phyloP scores from a whole-genome alignment of 2,113 vertebrate species.

The Eudyptes chrysolophus region DNA sequence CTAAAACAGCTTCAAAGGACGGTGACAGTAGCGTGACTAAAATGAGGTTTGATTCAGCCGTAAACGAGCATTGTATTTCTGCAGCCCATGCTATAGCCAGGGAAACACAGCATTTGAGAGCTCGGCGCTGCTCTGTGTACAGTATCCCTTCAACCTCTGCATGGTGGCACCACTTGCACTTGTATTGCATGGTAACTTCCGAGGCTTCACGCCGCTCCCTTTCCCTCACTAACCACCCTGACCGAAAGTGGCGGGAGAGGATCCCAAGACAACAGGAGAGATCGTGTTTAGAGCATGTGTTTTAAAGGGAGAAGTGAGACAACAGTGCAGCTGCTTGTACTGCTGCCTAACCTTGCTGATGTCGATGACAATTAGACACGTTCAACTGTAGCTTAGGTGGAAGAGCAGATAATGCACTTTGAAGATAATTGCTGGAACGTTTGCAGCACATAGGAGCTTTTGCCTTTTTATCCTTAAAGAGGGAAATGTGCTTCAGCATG shows the following conservation, averaged over 20 bases:
- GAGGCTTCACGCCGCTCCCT: accelerated
- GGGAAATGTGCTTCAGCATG: neutral
- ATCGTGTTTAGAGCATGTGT: accelerated
- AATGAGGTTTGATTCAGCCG: neutral
- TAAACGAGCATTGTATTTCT: neutral
- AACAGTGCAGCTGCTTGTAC: neutral
- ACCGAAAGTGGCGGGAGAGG: neutral
- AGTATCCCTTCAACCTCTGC: neutral
- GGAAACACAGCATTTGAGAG: neutral
- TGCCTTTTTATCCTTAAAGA: neutral
- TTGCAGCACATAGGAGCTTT: neutral
- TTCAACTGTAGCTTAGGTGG: neutral
- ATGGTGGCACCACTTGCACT: neutral
- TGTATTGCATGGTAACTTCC: neutral
- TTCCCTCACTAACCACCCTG: neutral
- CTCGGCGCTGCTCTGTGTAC: accelerated
- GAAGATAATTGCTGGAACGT: neutral
- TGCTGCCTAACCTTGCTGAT: neutral
- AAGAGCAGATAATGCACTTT: neutral
- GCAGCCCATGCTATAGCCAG: neutral
- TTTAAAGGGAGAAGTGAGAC: neutral
- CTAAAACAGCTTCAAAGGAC: neutral
- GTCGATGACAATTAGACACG: neutral
- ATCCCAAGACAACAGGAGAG: neutral
- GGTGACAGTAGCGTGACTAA: neutral